Evolutionary conservation across 2,888 invertebrate species (phyloP).

Genomic region (Scaptomyza tumidula): DNA sequence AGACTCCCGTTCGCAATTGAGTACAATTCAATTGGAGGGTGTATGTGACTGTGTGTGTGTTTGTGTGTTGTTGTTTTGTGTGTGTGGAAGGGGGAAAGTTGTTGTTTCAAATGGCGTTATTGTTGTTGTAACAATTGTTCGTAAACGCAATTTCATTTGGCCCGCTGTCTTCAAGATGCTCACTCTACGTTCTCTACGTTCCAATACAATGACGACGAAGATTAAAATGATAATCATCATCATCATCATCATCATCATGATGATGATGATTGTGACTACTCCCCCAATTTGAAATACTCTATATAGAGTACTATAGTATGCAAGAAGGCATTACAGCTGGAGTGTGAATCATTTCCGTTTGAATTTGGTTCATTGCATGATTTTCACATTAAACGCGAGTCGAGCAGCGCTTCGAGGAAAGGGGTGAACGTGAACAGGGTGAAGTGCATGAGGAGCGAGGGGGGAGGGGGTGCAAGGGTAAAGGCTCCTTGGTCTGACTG

Average conservation of each 20-base stretch:
- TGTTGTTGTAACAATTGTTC: constrained; percentile 67
- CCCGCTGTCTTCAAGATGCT: constrained; percentile 37
- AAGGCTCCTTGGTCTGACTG: constrained; percentile 29
- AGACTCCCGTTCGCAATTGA: constrained; percentile 19
- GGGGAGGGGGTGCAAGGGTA: neutral
- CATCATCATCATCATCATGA: constrained; percentile 16
- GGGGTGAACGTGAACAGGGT: neutral
- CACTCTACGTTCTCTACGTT: constrained; percentile 3
- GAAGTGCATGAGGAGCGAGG: constrained; percentile 1
- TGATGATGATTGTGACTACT: constrained; percentile 21
- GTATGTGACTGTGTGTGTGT: neutral
- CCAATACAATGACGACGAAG: constrained; percentile 9
- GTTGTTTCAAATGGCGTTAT: constrained; percentile 62
- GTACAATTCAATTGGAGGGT: constrained; percentile 8
- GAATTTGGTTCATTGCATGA: constrained; percentile 80
- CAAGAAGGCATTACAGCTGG: constrained; percentile 50
- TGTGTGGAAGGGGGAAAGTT: constrained; percentile 20
- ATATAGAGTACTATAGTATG: neutral
- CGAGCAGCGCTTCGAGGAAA: constrained; percentile 5
- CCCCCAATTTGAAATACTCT: constrained; percentile 37
- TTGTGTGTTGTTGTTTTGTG: neutral
- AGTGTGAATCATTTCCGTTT: constrained; percentile 80
- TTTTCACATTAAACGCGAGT: constrained; percentile 73
- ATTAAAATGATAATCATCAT: constrained; percentile 14
- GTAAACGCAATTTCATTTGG: constrained; percentile 68